Base-by-base conservation (phyloP, 2,797 vertebrate species). In the Molothrus aeneus region DNA sequence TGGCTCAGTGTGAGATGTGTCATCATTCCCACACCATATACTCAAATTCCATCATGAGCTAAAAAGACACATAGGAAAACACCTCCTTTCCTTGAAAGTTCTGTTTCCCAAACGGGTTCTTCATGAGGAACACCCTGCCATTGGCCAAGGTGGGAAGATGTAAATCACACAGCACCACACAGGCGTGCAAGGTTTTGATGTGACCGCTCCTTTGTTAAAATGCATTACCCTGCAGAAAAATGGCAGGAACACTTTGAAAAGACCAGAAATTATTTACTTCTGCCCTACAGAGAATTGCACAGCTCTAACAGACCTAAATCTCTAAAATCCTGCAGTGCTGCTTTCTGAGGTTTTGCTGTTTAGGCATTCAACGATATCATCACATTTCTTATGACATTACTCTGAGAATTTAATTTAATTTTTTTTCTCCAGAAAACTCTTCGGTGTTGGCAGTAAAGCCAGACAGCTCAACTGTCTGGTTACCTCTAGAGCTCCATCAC, bases 121-220 rank as follows among this genome's bases (percentile, higher is more conserved):
- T 86, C 40, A n/a, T 38, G 63, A n/a, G 0, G 8, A 50, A 73
- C 80, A n/a, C 24, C 14, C 38, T 90, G 82, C 54, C 51, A 36
- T 5, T 38, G 63, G 56, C 54, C 79, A 60, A 70, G 9, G 32
- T 64, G 73, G 70, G 69, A 72, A 69, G 68, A 24, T 53, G 42
- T 18, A 83, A 84, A 88, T 84, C 54, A 45, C 42, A 20, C 43
- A 75, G 73, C 68, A 43, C 66, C 57, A 26, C 31, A 88, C 32
- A 38, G 24, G 29, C 2, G 2, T 51, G 54, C 13, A 31, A 40
- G 34, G 64, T 64, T 87, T 59, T 5, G 3, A 28, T 74, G 68
- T 40, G 68, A 68, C 53, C 21, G 34, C 11, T 73, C 64, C 71
- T 90, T 84, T 73, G 63, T 69, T 90, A 73, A 94, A 79, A 77